Base-by-base conservation (phyloP, 2,888 invertebrate genomes). In the Zonitis immaculata region DNA sequence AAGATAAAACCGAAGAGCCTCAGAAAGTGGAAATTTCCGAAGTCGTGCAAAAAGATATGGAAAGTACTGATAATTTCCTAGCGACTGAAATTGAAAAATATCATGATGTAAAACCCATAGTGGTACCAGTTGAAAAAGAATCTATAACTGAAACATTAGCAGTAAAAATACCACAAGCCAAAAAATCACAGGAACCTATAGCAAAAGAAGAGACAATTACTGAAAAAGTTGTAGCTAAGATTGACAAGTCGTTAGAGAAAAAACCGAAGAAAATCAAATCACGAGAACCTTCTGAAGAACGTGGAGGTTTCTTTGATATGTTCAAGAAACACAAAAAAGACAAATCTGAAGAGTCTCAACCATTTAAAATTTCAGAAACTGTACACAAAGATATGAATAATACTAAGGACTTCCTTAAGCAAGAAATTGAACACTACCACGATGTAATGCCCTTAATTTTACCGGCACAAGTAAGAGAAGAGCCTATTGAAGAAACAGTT, bases 261-360 rank as follows among this genome's bases (percentile, higher is more conserved):
- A 5, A 26, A 16, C 5, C 27, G 9, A 14, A 14, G 12, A 46
- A 46, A 18, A 9, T 46, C 6, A 32, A 32, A 32, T 32, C 32
- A 12, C 32, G 32, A 12, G 32, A 32, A 14, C 32, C 32, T 4
- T 32, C 32, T 14, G 32, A 32, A 32, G 32, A 32, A 4, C 32
- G 32, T 6, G 32, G 32, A 6, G 32, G 32, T 32, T 32, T 32
- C 32, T 32, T 32, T 6, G 32, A 32, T 14, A 32, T 32, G 14
- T 32, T 70, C 45, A 70, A 68, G 50, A 69, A 70, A 55, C 30
- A 58, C 5, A 61, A 63, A 45, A 59, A 64, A 42, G 56, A 62
- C 14, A 60, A 63, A 54, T 20, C 11, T 9, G 25, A 35, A 47
- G 25, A 46, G 39, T 45, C n/a, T 25, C 39, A 25, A 30, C 26